These are phyloP conservation scores for Larimichthys crocea DNA, from an alignment of 2,113 vertebrate genomes.

Conservation along the genomic window DNA sequence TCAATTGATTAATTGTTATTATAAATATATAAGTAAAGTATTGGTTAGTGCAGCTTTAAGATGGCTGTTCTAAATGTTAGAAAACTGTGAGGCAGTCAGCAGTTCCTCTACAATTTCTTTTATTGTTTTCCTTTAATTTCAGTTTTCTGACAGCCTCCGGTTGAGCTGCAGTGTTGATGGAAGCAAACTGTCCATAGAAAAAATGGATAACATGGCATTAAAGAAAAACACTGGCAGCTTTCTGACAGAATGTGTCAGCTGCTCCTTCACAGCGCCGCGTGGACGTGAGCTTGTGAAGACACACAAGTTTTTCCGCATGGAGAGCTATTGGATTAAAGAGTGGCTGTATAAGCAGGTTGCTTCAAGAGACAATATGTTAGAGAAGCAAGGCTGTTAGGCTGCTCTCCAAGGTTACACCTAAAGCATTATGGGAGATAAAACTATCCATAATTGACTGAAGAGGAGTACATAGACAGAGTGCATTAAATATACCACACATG, in stretches of 20 bases:
- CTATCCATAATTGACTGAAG: neutral
- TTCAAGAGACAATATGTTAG: constrained; percentile 3
- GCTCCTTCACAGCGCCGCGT: constrained; percentile 7
- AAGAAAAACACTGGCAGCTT: constrained; percentile 12
- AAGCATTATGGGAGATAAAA: constrained; percentile 23
- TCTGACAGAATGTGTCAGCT: constrained; percentile 15
- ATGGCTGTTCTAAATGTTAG: neutral
- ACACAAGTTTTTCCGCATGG: constrained; percentile 8
- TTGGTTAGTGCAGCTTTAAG: neutral
- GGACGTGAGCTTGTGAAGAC: constrained; percentile 11
- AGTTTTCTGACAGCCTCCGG: neutral
- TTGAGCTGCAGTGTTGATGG: neutral
- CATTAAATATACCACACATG: neutral
- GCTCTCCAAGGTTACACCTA: neutral
- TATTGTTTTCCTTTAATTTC: neutral
- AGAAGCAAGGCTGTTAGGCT: constrained; percentile 2
- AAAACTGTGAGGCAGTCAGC: too few relatives aligned
- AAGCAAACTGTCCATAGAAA: neutral
- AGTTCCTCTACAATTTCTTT: too few relatives aligned
- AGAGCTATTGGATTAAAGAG: constrained; percentile 34
- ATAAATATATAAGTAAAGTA: too few relatives aligned
- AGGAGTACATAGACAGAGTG: neutral
- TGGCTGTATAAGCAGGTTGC: constrained; percentile 27
- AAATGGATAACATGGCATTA: neutral
- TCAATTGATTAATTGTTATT: too few relatives aligned